Base-by-base conservation (phyloP, 2,113 vertebrate species). In the Cololabis saira region DNA sequence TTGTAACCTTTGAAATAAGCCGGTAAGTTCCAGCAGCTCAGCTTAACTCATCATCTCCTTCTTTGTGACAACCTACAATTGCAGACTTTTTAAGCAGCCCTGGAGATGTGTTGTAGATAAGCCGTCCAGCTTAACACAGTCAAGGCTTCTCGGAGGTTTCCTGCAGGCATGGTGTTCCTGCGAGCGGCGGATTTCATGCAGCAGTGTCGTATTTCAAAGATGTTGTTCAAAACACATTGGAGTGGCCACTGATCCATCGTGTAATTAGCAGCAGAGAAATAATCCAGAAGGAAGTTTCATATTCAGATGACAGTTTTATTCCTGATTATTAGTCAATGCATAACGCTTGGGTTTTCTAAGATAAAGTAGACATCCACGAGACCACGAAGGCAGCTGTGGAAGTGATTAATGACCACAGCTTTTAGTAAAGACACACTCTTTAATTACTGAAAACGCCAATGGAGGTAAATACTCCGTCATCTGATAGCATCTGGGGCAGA, bases 371-470 rank as follows among this genome's bases (percentile, higher is more conserved):
- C 15, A 14, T 60, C 51, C 59, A 56, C 40, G 16, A 74, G 64
- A 75, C 42, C 53, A 81, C 78, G 60, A 76, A 79, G 63, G 80
- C 43, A 60, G 77, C 56, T 47, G 61, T 49, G 68, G 18, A 62
- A 61, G 81, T 89, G 79, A 92, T 91, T 88, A 87, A 85, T 81
- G 82, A 77, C 76, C 76, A 64, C 69, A 73, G 85, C 75, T 79
- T 83, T 88, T 77, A 63, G 69, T 64, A 64, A 78, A 63, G 64
- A 58, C 67, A 68, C 85, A 62, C 86, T 89, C 83, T 92, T 90
- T 91, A 90, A 92, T 90, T 90, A 91, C 67, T 63, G 75, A 71
- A 87, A 90, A 84, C 84, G 89, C 71, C 70, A 82, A 80, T 83
- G 68, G 67, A 74, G 80, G 64, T 90, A 84, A 92, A 88, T 80